These are phyloP conservation scores for Ophthalmolycus amberensis DNA, from an alignment of 2,113 vertebrate genomes.

Conservation along the genomic window DNA sequence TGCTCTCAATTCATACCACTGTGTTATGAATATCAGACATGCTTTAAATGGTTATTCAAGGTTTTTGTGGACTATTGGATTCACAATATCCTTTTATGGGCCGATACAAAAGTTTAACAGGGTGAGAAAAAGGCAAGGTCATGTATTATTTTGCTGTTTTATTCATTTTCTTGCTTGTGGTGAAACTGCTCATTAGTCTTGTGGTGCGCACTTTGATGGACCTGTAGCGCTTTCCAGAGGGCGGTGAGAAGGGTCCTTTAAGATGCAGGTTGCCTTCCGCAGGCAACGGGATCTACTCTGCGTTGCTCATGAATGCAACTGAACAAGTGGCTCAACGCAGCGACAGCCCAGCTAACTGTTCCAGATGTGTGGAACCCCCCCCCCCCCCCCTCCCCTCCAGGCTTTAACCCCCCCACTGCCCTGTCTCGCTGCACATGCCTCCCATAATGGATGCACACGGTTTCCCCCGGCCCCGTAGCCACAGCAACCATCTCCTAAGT, in stretches of 20 bases:
- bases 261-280: not conserved
- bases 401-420: slow-evolving; percentile 36
- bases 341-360: slow-evolving; percentile 24
- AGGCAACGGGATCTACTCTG: not conserved
- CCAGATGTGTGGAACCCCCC: slow-evolving; percentile 62
- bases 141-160: not conserved
- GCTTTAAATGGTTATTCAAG: not conserved
- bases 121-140: not conserved
- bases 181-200: no score
- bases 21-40: not conserved
- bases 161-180: not conserved
- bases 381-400: slow-evolving; percentile 19
- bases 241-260: not conserved
- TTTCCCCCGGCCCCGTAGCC: slow-evolving; percentile 60
- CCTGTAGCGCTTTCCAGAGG: not conserved
- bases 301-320: not conserved
- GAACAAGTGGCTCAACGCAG: not conserved
- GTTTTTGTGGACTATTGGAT: not conserved
- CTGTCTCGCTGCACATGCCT: slow-evolving; percentile 65
- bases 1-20: not conserved
- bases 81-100: not conserved
- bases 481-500: slow-evolving; percentile 72
- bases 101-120: not conserved
- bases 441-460: slow-evolving; percentile 70
- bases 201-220: no score